Base-by-base conservation (phyloP, 2,888 invertebrate species). In the Diarsia rubi region DNA sequence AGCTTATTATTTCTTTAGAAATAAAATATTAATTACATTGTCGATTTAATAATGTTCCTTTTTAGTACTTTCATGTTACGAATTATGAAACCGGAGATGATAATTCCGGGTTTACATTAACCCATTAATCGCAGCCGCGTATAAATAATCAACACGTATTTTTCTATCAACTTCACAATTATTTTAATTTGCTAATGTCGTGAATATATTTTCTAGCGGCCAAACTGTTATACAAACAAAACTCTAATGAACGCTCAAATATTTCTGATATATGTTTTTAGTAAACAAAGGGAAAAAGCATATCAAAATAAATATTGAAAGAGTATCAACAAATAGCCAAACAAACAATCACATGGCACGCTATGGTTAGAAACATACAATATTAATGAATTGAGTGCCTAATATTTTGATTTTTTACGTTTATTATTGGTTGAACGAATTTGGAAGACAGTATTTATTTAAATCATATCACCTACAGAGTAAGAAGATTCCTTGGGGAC, bases 1-100 rank as follows among this genome's bases (percentile, higher is more conserved):
- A 14, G 73, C 73, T 73, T n/a, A 54, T 54, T 24, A 63, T 54
- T 72, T 76, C 73, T 76, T 47, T 76, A 49, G 73, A 76, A 79
- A 73, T 63, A 42, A 16, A 47, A 63, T 54, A 73, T 27, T 21
- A 63, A 79, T 79, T 54, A 76, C 73, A 73, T 72, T 73, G 45
- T 76, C 62, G 54, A 79, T 73, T 76, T 63, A 62, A 54, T 54
- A 79, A 79, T 54, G n/a, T 16, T 31, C 9, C 9, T 6, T 24
- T 62, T 31, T 21, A 27, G n/a, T 21, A 47, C 24, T 45, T 44
- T 59, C 19, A 42, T 44, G 11, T 21, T 44, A 24, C 31, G 42
- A 3, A 27, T 47, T 63, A 4, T 70, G 16, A 8, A 27, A 2
- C 8, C 0, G 12, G 11, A 16, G 12, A 21, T 57, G 27, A 45